phyloP scores from a whole-genome alignment of 2,888 invertebrate genomes.

The Bellardia bayeri region DNA sequence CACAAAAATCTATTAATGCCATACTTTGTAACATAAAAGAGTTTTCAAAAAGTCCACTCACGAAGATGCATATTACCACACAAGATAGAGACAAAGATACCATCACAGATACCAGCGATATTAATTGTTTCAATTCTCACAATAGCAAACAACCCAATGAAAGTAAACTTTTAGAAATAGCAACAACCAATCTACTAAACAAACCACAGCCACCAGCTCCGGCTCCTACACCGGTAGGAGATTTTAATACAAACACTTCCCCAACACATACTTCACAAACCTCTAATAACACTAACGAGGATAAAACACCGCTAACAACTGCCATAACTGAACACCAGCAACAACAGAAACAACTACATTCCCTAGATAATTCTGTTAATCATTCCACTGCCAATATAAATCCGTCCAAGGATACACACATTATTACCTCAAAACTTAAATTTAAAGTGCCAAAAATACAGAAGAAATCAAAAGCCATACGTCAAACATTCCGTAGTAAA shows the following conservation, averaged over 20 bases:
- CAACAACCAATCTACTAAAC: conserved; percentile 39
- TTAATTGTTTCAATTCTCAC: conserved; percentile 41
- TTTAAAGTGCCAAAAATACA: conserved; percentile 83
- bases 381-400: conserved; percentile 67
- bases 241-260: conserved; percentile 17
- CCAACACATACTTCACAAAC: neutral
- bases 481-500: conserved; percentile 83
- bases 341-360: conserved; percentile 65
- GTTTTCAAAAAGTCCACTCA: conserved; percentile 81
- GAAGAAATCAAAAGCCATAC: conserved; percentile 82
- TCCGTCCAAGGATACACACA: conserved; percentile 78
- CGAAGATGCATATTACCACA: conserved; percentile 73
- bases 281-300: neutral
- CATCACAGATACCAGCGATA: conserved; percentile 22
- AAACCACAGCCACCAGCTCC: conserved; percentile 59
- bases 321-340: conserved; percentile 39
- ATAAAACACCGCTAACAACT: neutral
- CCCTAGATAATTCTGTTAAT: conserved; percentile 29
- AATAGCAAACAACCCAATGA: conserved; percentile 23
- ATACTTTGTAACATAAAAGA: conserved; percentile 82
- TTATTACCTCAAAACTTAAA: conserved; percentile 78
- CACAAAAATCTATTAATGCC: conserved; percentile 82
- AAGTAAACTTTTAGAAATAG: conserved; percentile 9
- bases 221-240: conserved; percentile 66
- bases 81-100: conserved; percentile 65